Conservation (phyloP, 1,140 invertebrate genomes). For the Solen grandis region DNA sequence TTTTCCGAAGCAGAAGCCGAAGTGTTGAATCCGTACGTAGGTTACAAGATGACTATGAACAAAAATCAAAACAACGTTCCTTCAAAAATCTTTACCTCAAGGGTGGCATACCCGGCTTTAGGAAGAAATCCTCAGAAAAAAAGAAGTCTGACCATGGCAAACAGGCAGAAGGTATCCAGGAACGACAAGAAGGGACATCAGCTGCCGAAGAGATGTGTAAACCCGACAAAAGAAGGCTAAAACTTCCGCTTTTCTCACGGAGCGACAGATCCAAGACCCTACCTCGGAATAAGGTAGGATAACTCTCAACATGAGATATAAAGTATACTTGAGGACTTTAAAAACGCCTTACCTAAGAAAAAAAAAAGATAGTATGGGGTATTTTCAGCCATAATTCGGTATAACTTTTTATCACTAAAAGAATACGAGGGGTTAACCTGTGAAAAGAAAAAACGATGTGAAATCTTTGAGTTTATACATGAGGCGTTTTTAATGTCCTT, state of each 20-base stretch:
- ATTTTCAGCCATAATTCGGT: no score
- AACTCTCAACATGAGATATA: no score
- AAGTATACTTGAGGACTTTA: no score
- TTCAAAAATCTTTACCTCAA: neutral
- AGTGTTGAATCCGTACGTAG: neutral
- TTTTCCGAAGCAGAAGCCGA: neutral
- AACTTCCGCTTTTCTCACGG: neutral
- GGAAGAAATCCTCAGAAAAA: neutral
- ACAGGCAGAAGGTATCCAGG: neutral
- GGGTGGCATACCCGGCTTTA: neutral
- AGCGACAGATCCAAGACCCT: neutral
- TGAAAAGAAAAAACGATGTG: no score
- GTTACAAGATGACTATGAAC: neutral
- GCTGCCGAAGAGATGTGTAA: neutral
- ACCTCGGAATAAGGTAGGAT: no score
- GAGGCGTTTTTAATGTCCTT: no score
- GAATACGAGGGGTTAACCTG: no score
- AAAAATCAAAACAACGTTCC: neutral
- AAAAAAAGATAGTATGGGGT: no score
- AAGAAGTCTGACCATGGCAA: neutral
- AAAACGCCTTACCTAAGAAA: no score
- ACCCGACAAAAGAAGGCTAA: neutral
- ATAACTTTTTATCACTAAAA: no score
- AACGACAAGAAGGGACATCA: no score
- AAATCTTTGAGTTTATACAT: no score